Evolutionary conservation across 2,113 vertebrate species (phyloP).

Genomic region (Garra rufa): DNA sequence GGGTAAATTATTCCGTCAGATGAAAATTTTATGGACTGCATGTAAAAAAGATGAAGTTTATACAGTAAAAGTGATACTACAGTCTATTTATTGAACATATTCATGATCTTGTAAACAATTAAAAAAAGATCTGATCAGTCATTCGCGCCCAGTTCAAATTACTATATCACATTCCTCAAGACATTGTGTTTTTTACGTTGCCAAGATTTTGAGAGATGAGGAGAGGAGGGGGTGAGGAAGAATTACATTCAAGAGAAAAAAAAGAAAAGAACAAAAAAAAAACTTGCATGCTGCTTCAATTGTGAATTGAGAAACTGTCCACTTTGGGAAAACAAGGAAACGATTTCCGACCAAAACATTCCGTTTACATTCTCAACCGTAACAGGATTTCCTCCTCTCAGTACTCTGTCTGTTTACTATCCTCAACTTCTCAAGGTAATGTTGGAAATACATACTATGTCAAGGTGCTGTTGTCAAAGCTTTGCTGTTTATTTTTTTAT

Average conservation of each 20-base stretch:
- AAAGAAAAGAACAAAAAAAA: slow-evolving; percentile 76
- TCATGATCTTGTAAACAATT: slow-evolving; percentile 98
- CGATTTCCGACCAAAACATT: slow-evolving; percentile 94
- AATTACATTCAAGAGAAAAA: slow-evolving; percentile 71
- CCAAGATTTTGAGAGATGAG: slow-evolving; percentile 96
- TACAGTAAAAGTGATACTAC: slow-evolving; percentile 99
- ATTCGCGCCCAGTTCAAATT: slow-evolving; percentile 95
- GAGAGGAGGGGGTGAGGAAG: slow-evolving; percentile 77
- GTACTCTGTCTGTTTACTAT: slow-evolving; percentile 98
- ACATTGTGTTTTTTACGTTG: slow-evolving; percentile 98
- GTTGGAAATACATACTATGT: slow-evolving; percentile 99
- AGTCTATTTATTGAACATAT: slow-evolving; percentile 99
- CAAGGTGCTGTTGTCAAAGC: slow-evolving; percentile 99
- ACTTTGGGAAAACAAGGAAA: slow-evolving; percentile 85
- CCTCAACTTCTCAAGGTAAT: slow-evolving; percentile 97
- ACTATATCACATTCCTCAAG: slow-evolving; percentile 96
- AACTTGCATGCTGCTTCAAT: slow-evolving; percentile 99
- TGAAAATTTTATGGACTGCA: slow-evolving; percentile 99
- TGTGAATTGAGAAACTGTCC: slow-evolving; percentile 98
- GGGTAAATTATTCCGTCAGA: slow-evolving; percentile 99
- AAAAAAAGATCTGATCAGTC: slow-evolving; percentile 88
- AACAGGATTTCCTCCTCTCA: slow-evolving; percentile 92
- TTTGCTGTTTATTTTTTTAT: slow-evolving; percentile 95
- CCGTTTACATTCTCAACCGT: slow-evolving; percentile 97
- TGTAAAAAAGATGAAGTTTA: slow-evolving; percentile 99